Evolutionary conservation across 2,113 vertebrate species (phyloP), one percentile per base, ranked within the genome.

Genomic region (Madoqua kirkii): DNA sequence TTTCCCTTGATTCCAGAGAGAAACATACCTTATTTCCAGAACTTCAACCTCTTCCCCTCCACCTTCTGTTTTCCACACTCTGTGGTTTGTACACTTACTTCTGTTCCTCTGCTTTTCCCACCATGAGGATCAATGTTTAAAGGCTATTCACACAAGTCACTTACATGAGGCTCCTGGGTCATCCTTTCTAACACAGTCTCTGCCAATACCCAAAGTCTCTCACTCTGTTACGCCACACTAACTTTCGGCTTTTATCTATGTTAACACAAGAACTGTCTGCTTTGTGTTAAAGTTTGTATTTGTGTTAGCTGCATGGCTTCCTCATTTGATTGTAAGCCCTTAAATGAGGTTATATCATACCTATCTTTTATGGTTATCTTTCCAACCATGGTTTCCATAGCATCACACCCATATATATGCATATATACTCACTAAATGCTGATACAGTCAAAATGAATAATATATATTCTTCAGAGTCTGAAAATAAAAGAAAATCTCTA

Each of bases 401-500:
- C 12, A 43, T 31, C 29, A 25, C 21, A 50, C 2, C 3, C 36
- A 76, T 43, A 33, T 33, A 11, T 33, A 7, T 10, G 64, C 2
- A 40, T 31, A 79, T 36, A 88, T 19, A 36, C 13, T 16, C 59
- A 43, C 4, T 36, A 36, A 90, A 29, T 59, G 15, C 14, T 82
- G 27, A 27, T 84, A 14, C 21, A 43, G 27, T 74, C 85, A 54
- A 94, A 97, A 85, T 36, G 50, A 94, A 57, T 9, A 96, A 60
- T 27, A 64, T 14, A 85, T 31, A 33, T 85, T 87, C 64, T 60
- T 92, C 25, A 82, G 92, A 76, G 54, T 52, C 59, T 86, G 54
- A 60, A 93, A 93, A 82, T 19, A 89, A 89, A 97, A 71, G 60
- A 86, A 91, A 93, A 91, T 36, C 29, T 78, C 54, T 57, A 71